A percentile compares a stretch with the other conserved stretches of the same genome.
These are phyloP conservation scores for Sphenodon punctatus DNA, from an alignment of 2,797 vertebrate species.

Conservation along the genomic window DNA sequence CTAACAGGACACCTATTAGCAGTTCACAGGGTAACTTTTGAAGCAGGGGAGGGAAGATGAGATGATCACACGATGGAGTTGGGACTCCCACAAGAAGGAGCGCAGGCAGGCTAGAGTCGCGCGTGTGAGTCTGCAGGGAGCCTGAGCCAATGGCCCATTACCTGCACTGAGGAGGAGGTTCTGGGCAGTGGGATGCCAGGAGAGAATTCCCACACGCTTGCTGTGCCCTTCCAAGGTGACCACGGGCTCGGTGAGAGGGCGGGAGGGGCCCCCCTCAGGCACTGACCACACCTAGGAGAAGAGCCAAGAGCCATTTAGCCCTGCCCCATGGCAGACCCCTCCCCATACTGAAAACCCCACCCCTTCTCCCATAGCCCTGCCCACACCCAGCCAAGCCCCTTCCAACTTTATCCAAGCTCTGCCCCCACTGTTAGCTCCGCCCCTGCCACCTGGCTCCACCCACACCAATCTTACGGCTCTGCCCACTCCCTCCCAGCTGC, in stretches of 20 bases:
- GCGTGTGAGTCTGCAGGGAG: no score
- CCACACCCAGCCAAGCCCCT: neutral
- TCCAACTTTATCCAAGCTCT: neutral
- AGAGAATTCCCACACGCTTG: conserved; percentile 89
- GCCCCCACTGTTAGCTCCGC: neutral
- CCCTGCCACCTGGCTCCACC: neutral
- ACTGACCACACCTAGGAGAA: conserved; percentile 78
- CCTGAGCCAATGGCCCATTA: conserved; percentile 18
- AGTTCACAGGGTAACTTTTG: no score
- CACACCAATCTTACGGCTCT: no score
- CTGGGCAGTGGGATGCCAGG: conserved; percentile 92
- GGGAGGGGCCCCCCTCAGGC: conserved; percentile 64
- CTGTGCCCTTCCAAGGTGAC: conserved; percentile 91
- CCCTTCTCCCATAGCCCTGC: neutral
- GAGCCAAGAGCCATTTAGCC: neutral
- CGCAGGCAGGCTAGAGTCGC: no score
- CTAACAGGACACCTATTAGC: no score
- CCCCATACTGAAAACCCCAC: neutral
- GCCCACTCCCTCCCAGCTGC: no score
- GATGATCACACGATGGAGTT: no score
- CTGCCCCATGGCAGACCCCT: neutral
- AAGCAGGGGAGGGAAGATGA: no score
- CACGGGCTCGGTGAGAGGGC: conserved; percentile 82
- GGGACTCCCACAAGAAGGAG: no score
- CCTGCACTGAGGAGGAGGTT: conserved; percentile 92